Base-by-base conservation (phyloP, 2,113 vertebrate species). In the Chamaea fasciata region DNA sequence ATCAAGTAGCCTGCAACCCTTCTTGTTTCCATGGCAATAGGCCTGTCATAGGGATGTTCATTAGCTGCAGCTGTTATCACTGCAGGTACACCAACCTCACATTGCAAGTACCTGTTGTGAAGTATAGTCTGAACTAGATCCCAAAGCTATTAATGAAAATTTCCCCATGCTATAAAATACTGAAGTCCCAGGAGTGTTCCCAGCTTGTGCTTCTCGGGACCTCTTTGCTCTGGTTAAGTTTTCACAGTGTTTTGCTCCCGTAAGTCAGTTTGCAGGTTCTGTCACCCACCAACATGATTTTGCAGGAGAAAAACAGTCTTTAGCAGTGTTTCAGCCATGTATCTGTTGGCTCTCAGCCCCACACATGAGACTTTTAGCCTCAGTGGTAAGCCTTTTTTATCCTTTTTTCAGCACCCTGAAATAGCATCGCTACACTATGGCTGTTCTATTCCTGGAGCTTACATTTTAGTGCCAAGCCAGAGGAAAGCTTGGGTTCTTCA, bases 1-100 rank as follows among this genome's bases (percentile, higher is more conserved):
- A 93, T 90, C 90, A 83, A 90, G 20, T 35, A 76, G 42, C 46
- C 87, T 87, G 73, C 50, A 81, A 35, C 42, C 39, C 67, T 63
- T 67, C 71, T 59, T 3, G 13, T 92, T 95, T 93, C 94, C 90
- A 90, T 57, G 39, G 75, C 31, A 52, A 94, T 63, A 57, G 1
- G 5, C 4, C 63, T 90, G 53, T 90, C 90, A n/a, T 4, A 53
- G 53, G 78, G 46, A 35, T 3, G 13, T 83, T 76, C 55, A 76
- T 46, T 73, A 80, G 59, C 47, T 62, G n/a, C 39, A 88, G 46
- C 55, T 82, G 22, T n/a, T 73, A 18, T 7, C 57, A 33, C 2
- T 41, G 37, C 26, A 44, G 78, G 39, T 60, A 73, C 44, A 41
- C 1, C 13, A 53, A 69, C 44, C 37, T 57, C 53, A 19, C 41